Conservation (phyloP, 2,113 vertebrate genomes). For the Rousettus leschenaultii region DNA sequence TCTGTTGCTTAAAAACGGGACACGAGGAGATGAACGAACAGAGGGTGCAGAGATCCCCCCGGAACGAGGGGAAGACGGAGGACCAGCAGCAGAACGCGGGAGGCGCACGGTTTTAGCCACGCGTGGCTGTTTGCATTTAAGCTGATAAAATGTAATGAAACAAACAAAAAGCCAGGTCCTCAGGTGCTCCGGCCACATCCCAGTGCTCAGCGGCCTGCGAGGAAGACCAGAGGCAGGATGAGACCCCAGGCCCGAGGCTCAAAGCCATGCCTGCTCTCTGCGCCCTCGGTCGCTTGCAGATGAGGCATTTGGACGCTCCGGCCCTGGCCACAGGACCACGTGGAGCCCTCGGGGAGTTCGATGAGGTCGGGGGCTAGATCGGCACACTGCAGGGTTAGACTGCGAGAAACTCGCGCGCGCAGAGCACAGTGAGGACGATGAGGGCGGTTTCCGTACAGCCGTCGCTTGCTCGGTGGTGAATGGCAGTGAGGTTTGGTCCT, state of each 20-base stretch:
- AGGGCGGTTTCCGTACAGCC: not conserved
- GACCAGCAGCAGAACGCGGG: not conserved
- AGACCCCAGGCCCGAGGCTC: not conserved
- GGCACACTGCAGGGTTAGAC: accelerated
- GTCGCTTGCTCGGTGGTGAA: too few species aligned
- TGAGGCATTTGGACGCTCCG: not conserved
- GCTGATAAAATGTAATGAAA: not conserved
- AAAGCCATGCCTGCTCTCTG: not conserved
- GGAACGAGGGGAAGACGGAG: not conserved
- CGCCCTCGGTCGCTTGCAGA: too few species aligned
- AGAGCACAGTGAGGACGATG: not conserved
- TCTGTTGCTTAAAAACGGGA: not conserved
- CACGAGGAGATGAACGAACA: not conserved
- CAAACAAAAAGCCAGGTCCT: not conserved
- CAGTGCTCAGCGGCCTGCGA: not conserved
- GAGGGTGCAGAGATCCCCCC: not conserved
- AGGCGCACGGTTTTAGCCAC: not conserved
- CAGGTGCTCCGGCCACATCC: not conserved
- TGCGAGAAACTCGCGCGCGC: not conserved
- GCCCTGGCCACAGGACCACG: not conserved
- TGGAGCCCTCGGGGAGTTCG: too few species aligned
- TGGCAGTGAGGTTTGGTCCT: not conserved
- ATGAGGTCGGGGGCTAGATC: not conserved
- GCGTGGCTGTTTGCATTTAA: not conserved
- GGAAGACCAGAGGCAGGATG: not conserved